Base-by-base conservation (phyloP, 2,113 vertebrate genomes). In the Cavia aperea region DNA sequence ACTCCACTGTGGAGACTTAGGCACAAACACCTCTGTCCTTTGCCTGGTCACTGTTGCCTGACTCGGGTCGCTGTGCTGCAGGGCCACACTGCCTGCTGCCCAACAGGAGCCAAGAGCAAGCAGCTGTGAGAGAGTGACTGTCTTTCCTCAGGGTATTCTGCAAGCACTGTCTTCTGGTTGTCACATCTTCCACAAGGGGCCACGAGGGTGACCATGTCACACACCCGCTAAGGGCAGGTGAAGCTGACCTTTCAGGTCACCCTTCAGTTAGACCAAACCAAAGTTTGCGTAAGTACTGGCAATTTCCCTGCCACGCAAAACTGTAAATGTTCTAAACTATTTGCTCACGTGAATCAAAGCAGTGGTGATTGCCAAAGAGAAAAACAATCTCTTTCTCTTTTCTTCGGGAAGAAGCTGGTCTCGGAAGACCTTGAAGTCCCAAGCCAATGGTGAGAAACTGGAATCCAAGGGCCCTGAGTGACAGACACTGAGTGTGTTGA, bases 321-420 rank as follows among this genome's bases (percentile, higher is more conserved):
- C 70, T 63, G 51, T 43, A 26, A 75, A 43, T 66, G 39, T 11
- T 73, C 86, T 66, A 66, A 79, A 72, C 82, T 58, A 51, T 91
- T 92, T 92, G 36, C 51, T 70, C 49, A 66, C 82, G 13, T 58
- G 51, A 86, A 24, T 81, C n/a, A 87, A 92, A 92, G 84, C 56
- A 73, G 4, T 26, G 51, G 54, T 24, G 4, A 0, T 72, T 78
- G 16, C 68, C 93, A 91, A 43, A 91, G 49, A 91, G 49, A 87
- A 94, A 94, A 85, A 43, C 2, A 72, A 63, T 90, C 65, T 60
- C 31, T 46, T 49, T 6, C 39, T 39, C 39, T 39, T 39, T 39
- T 39, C 39, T 5, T 66, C 85, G 63, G 23, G 65, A 72, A 93
- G 73, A 88, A 75, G 18, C 24, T 49, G 49, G 23, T 43, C 36